Percentiles rank a stretch among this genome's conserved stretches.
These are phyloP conservation scores for Cheirogaleus major DNA, from an alignment of 2,797 vertebrate genomes.

Conservation along the genomic window DNA sequence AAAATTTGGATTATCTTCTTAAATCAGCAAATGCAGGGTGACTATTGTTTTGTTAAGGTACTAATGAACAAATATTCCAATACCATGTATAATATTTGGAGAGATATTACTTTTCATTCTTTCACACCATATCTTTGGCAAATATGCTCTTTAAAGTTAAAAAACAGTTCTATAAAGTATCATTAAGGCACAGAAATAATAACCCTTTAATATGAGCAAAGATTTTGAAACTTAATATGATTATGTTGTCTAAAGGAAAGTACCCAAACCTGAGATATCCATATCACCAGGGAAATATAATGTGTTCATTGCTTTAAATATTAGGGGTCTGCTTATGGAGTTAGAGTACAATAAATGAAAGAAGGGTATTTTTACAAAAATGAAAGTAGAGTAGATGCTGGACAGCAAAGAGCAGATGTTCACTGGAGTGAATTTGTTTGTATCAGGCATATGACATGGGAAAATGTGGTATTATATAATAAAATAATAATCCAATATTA, in stretches of 20 bases:
- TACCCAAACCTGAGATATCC: not conserved
- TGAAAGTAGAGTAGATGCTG: not conserved
- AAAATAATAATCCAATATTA: not conserved
- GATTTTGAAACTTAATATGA: not conserved
- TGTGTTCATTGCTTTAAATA: not conserved
- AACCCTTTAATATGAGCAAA: not conserved
- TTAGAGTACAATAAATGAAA: not conserved
- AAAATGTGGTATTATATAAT: not conserved
- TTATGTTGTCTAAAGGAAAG: not conserved
- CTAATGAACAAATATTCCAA: not conserved
- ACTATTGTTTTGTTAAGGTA: not conserved
- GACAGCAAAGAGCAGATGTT: not conserved
- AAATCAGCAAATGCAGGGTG: not conserved
- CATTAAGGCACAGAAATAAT: not conserved
- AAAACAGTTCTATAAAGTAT: not conserved
- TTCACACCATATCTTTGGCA: not conserved
- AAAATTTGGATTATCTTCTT: not conserved
- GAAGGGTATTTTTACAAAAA: not conserved
- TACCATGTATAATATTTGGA: not conserved
- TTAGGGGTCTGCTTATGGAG: not conserved
- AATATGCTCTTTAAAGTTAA: not conserved
- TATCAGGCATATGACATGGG: not conserved
- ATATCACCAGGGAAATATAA: not conserved
- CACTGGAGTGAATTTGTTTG: not conserved
- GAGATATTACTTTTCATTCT: not conserved